Conservation (phyloP, 2,797 vertebrate species). For the Limosa lapponica region DNA sequence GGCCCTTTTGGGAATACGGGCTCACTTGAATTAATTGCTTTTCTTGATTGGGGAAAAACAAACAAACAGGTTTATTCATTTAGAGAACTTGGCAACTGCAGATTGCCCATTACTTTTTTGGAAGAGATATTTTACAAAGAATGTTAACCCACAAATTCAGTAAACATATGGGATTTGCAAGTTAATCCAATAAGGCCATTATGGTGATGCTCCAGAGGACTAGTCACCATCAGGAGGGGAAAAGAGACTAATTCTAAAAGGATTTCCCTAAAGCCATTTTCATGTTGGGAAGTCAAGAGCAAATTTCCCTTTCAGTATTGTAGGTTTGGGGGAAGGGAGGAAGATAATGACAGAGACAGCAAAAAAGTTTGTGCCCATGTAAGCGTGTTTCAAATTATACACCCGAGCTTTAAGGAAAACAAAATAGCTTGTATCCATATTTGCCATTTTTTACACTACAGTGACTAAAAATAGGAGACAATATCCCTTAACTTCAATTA, state of each 20-base stretch:
- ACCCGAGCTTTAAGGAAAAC: background rate
- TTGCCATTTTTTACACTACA: background rate
- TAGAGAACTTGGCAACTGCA: constrained; percentile 21
- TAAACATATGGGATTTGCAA: constrained; percentile 12
- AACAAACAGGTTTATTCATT: constrained; percentile 38
- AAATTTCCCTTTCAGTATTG: background rate
- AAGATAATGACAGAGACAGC: background rate
- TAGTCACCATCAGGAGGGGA: background rate
- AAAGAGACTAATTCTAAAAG: background rate
- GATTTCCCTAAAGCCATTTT: constrained; percentile 29
- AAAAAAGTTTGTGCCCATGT: background rate
- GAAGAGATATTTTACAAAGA: constrained; percentile 15
- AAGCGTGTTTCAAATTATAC: background rate
- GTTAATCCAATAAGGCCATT: constrained; percentile 6
- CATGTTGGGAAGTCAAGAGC: background rate
- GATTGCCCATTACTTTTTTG: background rate
- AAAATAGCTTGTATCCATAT: background rate
- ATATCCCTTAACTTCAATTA: background rate
- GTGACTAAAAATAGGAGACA: background rate
- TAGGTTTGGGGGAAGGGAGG: background rate
- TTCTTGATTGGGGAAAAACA: constrained; percentile 30
- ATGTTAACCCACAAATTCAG: background rate
- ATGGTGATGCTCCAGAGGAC: background rate
- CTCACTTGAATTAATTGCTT: constrained; percentile 49
- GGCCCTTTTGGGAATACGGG: constrained; percentile 8